Evolutionary conservation across 1,140 invertebrate species (phyloP).

Genomic region (Acromyrmex charruanus): DNA sequence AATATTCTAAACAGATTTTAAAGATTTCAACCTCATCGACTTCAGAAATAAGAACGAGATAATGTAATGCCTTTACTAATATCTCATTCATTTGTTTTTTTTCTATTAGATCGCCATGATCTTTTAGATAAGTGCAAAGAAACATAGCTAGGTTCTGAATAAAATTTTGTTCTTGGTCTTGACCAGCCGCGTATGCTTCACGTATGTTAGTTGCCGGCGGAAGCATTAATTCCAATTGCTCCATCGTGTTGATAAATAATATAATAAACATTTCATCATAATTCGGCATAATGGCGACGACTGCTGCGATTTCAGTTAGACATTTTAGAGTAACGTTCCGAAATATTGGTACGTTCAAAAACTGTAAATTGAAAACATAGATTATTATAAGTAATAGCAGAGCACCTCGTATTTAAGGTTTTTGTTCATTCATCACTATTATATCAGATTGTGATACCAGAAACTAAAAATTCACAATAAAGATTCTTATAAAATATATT

Average conservation of each 20-base stretch:
- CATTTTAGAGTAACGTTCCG: conserved; percentile 99
- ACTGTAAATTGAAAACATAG: conserved; percentile 88
- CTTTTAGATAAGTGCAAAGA: conserved; percentile 98
- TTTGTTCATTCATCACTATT: neutral
- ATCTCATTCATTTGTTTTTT: conserved; percentile 91
- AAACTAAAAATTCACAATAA: too few relatives aligned
- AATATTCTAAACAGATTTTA: conserved; percentile 99
- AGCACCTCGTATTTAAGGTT: neutral
- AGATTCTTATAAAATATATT: too few relatives aligned
- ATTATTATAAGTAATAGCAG: neutral
- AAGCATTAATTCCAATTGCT: conserved; percentile 96
- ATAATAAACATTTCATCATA: conserved; percentile 97
- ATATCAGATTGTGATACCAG: too few relatives aligned
- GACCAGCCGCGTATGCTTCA: conserved; percentile 96
- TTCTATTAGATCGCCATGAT: conserved; percentile 96
- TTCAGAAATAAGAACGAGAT: conserved; percentile 98
- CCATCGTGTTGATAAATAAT: conserved; percentile 96
- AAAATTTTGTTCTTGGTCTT: conserved; percentile 99
- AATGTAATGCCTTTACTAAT: conserved; percentile 94
- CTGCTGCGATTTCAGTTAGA: conserved; percentile 98
- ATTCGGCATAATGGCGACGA: conserved; percentile 90
- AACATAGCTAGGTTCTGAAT: conserved; percentile 99
- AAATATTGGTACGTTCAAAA: conserved; percentile 98
- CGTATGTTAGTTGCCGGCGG: conserved; percentile 96
- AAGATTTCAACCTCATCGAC: conserved; percentile 99